Evolutionary conservation across 2,113 vertebrate genomes (phyloP).

Genomic region (Coptodon bakossiorum): DNA sequence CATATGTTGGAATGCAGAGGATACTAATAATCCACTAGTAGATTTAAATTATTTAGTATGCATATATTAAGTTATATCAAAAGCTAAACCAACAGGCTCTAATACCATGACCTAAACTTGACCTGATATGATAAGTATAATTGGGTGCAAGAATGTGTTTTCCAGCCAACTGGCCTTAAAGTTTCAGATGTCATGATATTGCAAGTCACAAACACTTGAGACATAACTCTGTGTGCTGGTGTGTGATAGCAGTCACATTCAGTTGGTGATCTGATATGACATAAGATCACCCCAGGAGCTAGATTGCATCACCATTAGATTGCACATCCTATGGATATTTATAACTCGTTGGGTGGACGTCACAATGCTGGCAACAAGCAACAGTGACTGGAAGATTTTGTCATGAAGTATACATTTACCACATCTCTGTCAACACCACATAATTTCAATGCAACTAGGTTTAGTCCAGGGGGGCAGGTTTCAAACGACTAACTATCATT

Average conservation of each 20-base stretch:
- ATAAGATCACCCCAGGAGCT: neutral
- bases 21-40: neutral
- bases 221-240: neutral
- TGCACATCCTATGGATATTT: conserved; percentile 1
- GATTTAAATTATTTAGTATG: neutral
- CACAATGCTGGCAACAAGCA: neutral
- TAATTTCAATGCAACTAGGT: neutral
- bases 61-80: neutral
- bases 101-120: neutral
- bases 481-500: neutral
- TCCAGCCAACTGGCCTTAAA: neutral
- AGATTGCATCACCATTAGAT: conserved; percentile 3
- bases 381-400: neutral
- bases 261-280: neutral
- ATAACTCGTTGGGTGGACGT: neutral
- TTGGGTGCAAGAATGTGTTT: neutral
- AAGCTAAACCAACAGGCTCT: neutral
- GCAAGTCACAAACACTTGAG: neutral
- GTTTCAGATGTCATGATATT: neutral
- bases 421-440: neutral
- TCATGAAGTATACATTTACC: neutral
- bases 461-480: rapidly evolving
- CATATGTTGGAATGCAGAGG: neutral
- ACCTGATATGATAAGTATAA: neutral
- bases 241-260: neutral